A percentile compares a stretch with the other conserved stretches of the same genome.
Evolutionary conservation across 2,797 vertebrate species (phyloP).

Genomic region (Monodelphis domestica): DNA sequence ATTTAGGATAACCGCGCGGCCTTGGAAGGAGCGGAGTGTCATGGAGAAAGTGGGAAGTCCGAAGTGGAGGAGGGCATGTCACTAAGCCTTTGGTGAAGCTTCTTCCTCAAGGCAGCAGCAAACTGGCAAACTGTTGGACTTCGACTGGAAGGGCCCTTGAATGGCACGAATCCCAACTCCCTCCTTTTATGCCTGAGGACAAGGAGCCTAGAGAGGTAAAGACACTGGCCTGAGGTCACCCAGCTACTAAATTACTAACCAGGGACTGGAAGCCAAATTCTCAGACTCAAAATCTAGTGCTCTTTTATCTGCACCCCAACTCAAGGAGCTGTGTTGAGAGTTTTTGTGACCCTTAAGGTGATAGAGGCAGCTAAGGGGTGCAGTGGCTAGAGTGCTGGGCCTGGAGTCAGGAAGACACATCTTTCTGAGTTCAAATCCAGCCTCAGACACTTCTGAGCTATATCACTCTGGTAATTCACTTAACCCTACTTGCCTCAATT

Average conservation of each 20-base stretch:
- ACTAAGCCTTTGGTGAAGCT: background rate
- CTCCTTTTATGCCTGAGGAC: background rate
- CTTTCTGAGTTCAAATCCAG: no score
- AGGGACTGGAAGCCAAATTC: background rate
- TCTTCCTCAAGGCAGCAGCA: background rate
- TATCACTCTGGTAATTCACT: no score
- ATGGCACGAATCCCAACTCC: background rate
- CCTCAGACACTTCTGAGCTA: no score
- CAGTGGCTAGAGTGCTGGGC: no score
- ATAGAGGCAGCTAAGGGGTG: no score
- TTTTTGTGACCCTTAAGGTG: background rate
- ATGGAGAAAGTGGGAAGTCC: background rate
- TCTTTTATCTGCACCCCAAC: background rate
- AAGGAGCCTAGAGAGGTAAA: background rate
- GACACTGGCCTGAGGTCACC: background rate
- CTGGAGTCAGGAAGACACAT: no score
- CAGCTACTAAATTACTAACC: background rate
- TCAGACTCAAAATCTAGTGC: background rate
- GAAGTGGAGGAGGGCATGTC: background rate
- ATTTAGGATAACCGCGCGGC: background rate
- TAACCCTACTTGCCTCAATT: no score
- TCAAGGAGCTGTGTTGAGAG: background rate
- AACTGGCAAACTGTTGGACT: background rate
- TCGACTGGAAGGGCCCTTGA: background rate
- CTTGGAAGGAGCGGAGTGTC: background rate